Conservation (phyloP, 2,113 vertebrate species). For the Aphyosemion australe region DNA sequence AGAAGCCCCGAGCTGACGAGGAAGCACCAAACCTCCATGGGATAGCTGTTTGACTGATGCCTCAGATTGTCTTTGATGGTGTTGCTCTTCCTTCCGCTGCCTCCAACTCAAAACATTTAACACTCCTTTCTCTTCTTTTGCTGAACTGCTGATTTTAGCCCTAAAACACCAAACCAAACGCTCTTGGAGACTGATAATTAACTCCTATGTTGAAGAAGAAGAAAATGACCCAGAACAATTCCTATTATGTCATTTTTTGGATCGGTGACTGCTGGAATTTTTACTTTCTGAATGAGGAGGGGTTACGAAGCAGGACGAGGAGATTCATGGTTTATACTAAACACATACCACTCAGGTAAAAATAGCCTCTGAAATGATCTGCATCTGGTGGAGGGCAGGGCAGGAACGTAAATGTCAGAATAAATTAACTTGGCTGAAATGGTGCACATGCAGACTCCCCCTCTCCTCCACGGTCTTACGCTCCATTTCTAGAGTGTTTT, state of each 20-base stretch:
- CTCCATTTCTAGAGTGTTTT: constrained; percentile 11
- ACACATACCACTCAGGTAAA: not conserved
- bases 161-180: not conserved
- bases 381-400: constrained; percentile 10
- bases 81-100: constrained; percentile 16
- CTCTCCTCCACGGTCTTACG: constrained; percentile 11
- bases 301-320: no score
- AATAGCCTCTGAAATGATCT: not conserved
- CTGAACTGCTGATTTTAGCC: constrained; percentile 39
- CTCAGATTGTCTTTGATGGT: constrained; percentile 32
- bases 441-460: constrained; percentile 14
- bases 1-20: not conserved
- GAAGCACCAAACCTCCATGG: constrained; percentile 18
- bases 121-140: not conserved
- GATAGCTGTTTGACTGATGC: constrained; percentile 17
- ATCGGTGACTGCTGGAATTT: no score
- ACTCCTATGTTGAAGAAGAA: not conserved
- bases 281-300: no score
- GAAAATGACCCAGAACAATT: no score
- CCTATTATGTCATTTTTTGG: no score
- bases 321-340: no score
- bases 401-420: constrained; percentile 35
- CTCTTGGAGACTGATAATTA: not conserved
- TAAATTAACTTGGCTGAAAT: constrained; percentile 39
- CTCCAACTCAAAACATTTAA: constrained; percentile 26